Evolutionary conservation across 1,140 invertebrate species (phyloP).

Genomic region (Aphidius gifuensis): DNA sequence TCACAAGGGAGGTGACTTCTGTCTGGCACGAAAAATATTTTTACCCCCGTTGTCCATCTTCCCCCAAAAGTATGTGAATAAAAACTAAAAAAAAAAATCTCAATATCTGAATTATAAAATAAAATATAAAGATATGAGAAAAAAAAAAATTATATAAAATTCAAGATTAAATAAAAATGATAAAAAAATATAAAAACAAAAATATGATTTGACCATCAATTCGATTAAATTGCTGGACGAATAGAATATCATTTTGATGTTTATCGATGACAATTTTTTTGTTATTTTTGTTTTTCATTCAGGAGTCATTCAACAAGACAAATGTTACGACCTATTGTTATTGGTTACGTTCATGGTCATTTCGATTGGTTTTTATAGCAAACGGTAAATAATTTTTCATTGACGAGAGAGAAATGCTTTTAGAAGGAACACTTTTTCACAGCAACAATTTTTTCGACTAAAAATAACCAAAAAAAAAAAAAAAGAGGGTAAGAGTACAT

Average conservation of each 20-base stretch:
- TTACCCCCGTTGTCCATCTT: slow-evolving; percentile 5
- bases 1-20: slow-evolving; percentile 39
- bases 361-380: slow-evolving; percentile 21
- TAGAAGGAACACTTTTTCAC: slow-evolving; percentile 7
- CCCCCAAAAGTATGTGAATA: neutral
- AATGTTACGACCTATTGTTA: slow-evolving; percentile 23
- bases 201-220: slow-evolving; percentile 7
- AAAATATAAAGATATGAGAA: too few relatives aligned
- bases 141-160: slow-evolving; percentile 7
- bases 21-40: slow-evolving; percentile 20
- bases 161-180: neutral
- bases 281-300: slow-evolving; percentile 1
- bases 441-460: slow-evolving; percentile 11
- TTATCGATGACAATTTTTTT: slow-evolving; percentile 8
- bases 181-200: neutral
- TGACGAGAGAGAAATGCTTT: slow-evolving; percentile 17
- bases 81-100: neutral
- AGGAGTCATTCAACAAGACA: slow-evolving; percentile 16
- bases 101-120: too few relatives aligned
- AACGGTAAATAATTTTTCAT: slow-evolving; percentile 26
- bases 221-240: slow-evolving; percentile 8
- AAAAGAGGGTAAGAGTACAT: neutral
- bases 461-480: neutral
- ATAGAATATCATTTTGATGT: slow-evolving; percentile 11
- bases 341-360: slow-evolving; percentile 13